Percentiles rank a stretch among this genome's conserved stretches.
phyloP scores from a whole-genome alignment of 37 sponge, comb jelly and placozoan genomes.

The Diacarnus erythraeanus region DNA sequence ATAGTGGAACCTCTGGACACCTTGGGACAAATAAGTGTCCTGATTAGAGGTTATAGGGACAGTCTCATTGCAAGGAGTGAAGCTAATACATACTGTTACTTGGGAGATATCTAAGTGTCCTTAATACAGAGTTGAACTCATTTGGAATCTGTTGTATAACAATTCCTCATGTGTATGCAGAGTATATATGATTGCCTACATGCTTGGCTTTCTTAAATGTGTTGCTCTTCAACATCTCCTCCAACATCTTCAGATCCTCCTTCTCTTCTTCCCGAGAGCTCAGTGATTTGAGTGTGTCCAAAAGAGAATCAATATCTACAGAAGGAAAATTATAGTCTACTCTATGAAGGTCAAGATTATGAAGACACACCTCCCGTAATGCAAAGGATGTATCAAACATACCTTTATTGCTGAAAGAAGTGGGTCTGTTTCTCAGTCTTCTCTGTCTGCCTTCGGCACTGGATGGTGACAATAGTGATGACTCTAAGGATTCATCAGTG shows the following conservation, averaged over 20 bases:
- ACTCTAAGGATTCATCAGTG: not conserved
- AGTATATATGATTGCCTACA: constrained; percentile 35
- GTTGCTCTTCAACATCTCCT: constrained; percentile 56
- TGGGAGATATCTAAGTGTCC: too few species aligned
- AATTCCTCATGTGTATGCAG: too few species aligned
- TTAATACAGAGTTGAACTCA: too few species aligned
- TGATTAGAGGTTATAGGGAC: too few species aligned
- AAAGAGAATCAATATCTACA: constrained; percentile 54
- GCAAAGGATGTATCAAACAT: not conserved
- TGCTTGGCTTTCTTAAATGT: constrained; percentile 67
- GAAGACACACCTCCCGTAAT: not conserved
- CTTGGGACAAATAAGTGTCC: too few species aligned
- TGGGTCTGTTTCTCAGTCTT: not conserved
- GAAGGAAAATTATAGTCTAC: too few species aligned
- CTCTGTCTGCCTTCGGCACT: not conserved
- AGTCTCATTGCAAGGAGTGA: too few species aligned
- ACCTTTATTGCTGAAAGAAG: constrained; percentile 36
- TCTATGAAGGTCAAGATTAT: too few species aligned
- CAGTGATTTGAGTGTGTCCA: constrained; percentile 42
- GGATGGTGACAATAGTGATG: not conserved
- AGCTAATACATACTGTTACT: too few species aligned
- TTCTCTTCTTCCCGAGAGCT: constrained; percentile 48
- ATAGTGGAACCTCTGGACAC: too few species aligned
- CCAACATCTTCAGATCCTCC: constrained; percentile 59
- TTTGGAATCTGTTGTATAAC: too few species aligned